A percentile compares a stretch with the other conserved stretches of the same genome.
Evolutionary conservation across 2,888 invertebrate species (phyloP).

Genomic region (Apamea crenata): DNA sequence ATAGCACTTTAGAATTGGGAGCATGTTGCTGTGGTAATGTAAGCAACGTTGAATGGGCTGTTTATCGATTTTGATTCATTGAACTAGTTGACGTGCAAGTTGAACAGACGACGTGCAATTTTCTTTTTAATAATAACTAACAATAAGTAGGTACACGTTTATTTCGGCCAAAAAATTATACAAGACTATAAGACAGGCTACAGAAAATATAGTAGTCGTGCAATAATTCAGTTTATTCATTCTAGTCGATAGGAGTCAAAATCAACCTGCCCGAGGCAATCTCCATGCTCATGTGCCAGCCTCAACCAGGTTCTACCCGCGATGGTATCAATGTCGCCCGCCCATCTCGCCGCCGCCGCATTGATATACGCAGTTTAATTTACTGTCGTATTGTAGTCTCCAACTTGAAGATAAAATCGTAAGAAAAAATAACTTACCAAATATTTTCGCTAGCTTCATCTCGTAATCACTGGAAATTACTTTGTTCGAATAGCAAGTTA

Average conservation of each 20-base stretch:
- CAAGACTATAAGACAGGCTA: background rate
- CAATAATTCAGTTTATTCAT: background rate
- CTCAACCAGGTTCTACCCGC: too few relatives aligned
- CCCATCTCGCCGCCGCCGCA: background rate
- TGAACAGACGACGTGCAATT: background rate
- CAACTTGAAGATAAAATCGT: background rate
- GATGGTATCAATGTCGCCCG: too few relatives aligned
- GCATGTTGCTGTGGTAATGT: conserved; percentile 11
- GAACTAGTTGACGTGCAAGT: background rate
- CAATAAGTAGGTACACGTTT: background rate
- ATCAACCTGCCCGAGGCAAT: too few relatives aligned
- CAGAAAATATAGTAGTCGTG: too few relatives aligned
- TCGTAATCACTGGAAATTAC: conserved; percentile 52
- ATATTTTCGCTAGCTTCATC: conserved; percentile 64
- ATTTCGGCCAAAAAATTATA: too few relatives aligned
- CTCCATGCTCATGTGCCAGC: too few relatives aligned
- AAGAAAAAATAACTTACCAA: conserved; percentile 59
- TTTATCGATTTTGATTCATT: conserved; percentile 27
- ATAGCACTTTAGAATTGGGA: conserved; percentile 30
- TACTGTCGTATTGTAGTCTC: background rate
- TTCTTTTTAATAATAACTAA: background rate
- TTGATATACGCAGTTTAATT: background rate
- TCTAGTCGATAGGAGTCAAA: background rate
- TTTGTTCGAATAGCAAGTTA: conserved; percentile 67
- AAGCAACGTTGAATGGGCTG: conserved; percentile 19